Evolutionary conservation across 2,888 invertebrate genomes (phyloP), one percentile per base, ranked within the genome.

Genomic region (Acrobasis consociella): DNA sequence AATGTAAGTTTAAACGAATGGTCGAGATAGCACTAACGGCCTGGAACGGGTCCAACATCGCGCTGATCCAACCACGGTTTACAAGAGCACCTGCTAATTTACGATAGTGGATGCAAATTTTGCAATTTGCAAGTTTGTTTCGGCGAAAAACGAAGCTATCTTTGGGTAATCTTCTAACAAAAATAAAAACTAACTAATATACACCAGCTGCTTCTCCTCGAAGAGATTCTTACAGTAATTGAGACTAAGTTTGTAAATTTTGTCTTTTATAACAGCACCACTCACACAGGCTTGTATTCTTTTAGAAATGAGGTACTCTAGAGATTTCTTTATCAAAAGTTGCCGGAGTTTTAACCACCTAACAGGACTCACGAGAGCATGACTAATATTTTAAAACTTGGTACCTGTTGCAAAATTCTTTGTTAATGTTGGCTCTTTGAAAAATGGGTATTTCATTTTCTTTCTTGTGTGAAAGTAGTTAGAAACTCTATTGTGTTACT

Each of bases 41-140:
- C 13, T 56, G 56, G 56, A 42, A 42, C 42, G 42, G 5, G n/a
- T 17, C 56, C 56, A 56, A 56, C 17, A 39, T 56, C 55, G 38
- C 15, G 38, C 55, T 39, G 16, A 31, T 31, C 31, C 8, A 55
- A 55, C 56, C 42, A 42, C 17, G 42, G 17, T 56, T 46, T 56
- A 56, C 56, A 56, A 13, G 52, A 56, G 42, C 42, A 59, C 37
- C 60, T 51, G 51, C 56, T 56, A 56, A 56, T 17, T 42, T 50
- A 42, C 16, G 17, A 42, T 3, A 15, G 5, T 42, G 42, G 0
- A 49, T 56, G 56, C 7, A 39, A 56, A 52, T 52, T 22, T 39
- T 15, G 11, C 56, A 56, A 56, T 56, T 56, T 17, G 56, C 42
- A 42, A 42, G 22, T 22, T 22, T 22, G 22, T 22, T 22, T 22